Percentiles rank a stretch among this genome's conserved stretches.
These are phyloP conservation scores for Mirza zaza DNA, from an alignment of 2,113 vertebrate species.

Conservation along the genomic window DNA sequence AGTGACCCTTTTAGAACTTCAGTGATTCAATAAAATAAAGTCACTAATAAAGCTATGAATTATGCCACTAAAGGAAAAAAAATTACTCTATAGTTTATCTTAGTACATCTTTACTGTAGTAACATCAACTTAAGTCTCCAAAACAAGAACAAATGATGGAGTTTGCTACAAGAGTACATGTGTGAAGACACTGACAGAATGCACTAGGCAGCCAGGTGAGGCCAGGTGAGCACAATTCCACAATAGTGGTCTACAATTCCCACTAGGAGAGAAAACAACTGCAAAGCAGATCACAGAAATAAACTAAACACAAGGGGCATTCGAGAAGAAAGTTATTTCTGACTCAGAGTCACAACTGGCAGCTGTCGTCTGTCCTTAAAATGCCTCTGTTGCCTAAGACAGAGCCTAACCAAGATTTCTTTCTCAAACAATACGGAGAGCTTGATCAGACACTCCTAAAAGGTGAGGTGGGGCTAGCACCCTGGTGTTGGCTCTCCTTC, in stretches of 20 bases:
- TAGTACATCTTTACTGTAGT: neutral
- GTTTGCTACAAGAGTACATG: neutral
- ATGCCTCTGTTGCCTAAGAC: neutral
- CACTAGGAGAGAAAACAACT: rapidly evolving
- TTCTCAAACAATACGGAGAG: too few relatives aligned
- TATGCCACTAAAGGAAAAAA: neutral
- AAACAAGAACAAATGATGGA: neutral
- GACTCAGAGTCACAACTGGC: neutral
- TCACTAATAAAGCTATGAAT: neutral
- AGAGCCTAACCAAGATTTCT: neutral
- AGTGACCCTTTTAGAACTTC: neutral
- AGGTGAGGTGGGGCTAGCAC: rapidly evolving
- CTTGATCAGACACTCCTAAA: neutral
- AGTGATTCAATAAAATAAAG: conserved; percentile 10
- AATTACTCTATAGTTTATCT: too few relatives aligned
- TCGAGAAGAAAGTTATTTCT: neutral
- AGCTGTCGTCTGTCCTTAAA: neutral
- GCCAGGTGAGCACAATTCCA: rapidly evolving
- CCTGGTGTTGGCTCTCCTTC: neutral
- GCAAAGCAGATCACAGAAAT: neutral
- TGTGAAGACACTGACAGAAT: rapidly evolving
- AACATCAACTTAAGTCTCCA: neutral
- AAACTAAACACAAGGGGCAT: rapidly evolving
- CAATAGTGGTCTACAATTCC: rapidly evolving
- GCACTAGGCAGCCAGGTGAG: rapidly evolving